Evolutionary conservation across 2,888 invertebrate genomes (phyloP).

Genomic region (Serrognathus titanus): DNA sequence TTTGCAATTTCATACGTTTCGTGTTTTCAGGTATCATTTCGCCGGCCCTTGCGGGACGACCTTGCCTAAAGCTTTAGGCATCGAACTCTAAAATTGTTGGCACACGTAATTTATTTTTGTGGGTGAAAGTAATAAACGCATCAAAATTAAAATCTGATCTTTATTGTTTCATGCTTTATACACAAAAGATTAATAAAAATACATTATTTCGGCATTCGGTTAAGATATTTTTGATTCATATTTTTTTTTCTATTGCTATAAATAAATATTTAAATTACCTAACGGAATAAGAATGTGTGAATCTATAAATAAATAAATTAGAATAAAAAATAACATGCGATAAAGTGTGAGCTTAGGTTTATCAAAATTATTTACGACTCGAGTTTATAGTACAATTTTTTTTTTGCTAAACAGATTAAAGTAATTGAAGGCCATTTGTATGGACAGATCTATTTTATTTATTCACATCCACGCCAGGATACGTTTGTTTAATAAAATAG

Average conservation of each 20-base stretch:
- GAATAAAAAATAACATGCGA: not conserved
- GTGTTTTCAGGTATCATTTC: slow-evolving; percentile 39
- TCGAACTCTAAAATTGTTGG: slow-evolving; percentile 4
- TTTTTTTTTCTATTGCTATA: not conserved
- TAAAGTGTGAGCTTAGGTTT: not conserved
- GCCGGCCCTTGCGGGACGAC: slow-evolving; percentile 42
- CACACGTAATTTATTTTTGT: too few relatives aligned
- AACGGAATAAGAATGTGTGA: not conserved
- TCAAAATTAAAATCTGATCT: too few relatives aligned
- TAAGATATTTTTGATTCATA: not conserved
- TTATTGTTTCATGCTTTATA: slow-evolving; percentile 4
- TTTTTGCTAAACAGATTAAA: too few relatives aligned
- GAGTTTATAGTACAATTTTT: too few relatives aligned
- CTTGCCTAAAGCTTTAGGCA: slow-evolving; percentile 41
- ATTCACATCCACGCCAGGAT: too few relatives aligned
- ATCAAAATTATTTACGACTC: too few relatives aligned
- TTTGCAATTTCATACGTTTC: not conserved
- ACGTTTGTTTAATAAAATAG: too few relatives aligned
- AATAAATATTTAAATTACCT: not conserved
- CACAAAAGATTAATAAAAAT: slow-evolving; percentile 9
- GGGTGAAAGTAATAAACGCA: too few relatives aligned
- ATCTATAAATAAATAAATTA: not conserved
- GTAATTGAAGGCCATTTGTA: not conserved
- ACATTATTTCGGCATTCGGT: slow-evolving; percentile 1
- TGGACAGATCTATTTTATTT: not conserved